Percentiles rank a stretch among this genome's conserved stretches.
phyloP scores from a whole-genome alignment of 2,888 invertebrate species.

The Nomada hirtipes region DNA sequence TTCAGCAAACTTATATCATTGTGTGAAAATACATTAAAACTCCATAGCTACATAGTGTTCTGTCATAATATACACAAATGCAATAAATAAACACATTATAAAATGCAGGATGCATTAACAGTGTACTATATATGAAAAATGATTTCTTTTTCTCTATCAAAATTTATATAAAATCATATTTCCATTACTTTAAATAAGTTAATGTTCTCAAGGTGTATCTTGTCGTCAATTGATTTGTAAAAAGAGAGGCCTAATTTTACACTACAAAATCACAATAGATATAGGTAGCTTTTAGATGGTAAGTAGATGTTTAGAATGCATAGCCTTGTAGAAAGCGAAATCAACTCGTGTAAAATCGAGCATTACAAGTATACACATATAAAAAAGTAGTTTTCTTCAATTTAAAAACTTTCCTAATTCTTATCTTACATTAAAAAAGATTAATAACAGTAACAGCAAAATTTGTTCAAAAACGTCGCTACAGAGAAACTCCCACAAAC shows the following conservation, averaged over 20 bases:
- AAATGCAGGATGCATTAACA: constrained; percentile 30
- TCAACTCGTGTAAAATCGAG: constrained; percentile 43
- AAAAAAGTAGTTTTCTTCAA: constrained; percentile 40
- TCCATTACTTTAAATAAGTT: constrained; percentile 53
- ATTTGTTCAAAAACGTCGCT: constrained; percentile 53
- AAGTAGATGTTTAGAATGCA: constrained; percentile 38
- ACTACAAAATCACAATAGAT: constrained; percentile 65
- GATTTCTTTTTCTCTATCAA: constrained; percentile 26
- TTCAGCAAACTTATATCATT: constrained; percentile 37
- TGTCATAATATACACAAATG: constrained; percentile 46
- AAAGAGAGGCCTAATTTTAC: constrained; percentile 53
- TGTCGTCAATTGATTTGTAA: constrained; percentile 56
- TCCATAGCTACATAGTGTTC: constrained; percentile 33
- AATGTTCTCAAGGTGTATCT: constrained; percentile 52
- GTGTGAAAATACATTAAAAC: constrained; percentile 29
- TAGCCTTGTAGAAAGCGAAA: constrained; percentile 39
- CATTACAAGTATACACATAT: constrained; percentile 29
- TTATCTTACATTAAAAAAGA: constrained; percentile 39
- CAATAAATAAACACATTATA: constrained; percentile 46
- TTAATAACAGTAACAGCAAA: constrained; percentile 53
- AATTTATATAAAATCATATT: constrained; percentile 46
- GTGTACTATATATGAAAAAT: constrained; percentile 20
- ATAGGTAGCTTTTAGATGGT: constrained; percentile 60
- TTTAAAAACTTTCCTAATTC: neutral
- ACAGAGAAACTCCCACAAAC: constrained; percentile 54